Base-by-base conservation (phyloP, 2,888 invertebrate genomes). In the Habrosyne pyritoides region DNA sequence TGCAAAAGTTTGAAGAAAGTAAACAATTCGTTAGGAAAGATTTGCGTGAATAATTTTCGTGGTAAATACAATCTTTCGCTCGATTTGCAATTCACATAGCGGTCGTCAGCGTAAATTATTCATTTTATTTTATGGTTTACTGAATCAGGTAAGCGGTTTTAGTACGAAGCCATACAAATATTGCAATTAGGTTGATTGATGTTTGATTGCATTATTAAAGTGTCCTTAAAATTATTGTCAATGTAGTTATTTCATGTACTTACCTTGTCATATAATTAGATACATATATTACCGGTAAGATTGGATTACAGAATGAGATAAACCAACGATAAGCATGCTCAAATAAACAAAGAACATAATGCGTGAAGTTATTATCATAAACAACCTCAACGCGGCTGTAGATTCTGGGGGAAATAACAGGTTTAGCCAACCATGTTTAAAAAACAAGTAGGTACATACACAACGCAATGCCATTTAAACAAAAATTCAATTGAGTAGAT, bases 21-120 rank as follows among this genome's bases (percentile, higher is more conserved):
- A 89, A 89, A 89, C 86, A 88, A 83, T 86, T 89, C 89, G 89
- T 89, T 89, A 89, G 84, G 81, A 75, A 81, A 84, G 79, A 82
- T 83, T 86, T 83, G 79, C 77, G 75, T 83, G 85, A 88, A 86
- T 88, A 86, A 87, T 86, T 86, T 79, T 73, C 42, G 62, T 74
- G 50, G 81, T 85, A 87, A 87, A 87, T 83, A 87, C 78, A 86
- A 87, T 86, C 81, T 86, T 84, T 79, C 73, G 77, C 77, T 78
- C 75, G 74, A 89, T 89, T 89, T 89, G 83, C 85, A 89, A 88
- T 87, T 88, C 86, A 81, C 84, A 83, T 82, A 79, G 78, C 74
- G 73, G 73, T 67, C 67, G 71, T 53, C 60, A 59, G 68, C 69
- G 67, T 76, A 79, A 83, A 81, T 81, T 77, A 81, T 83, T 82